Evolutionary conservation across 2,113 vertebrate genomes (phyloP).

Genomic region (Merops nubicus): DNA sequence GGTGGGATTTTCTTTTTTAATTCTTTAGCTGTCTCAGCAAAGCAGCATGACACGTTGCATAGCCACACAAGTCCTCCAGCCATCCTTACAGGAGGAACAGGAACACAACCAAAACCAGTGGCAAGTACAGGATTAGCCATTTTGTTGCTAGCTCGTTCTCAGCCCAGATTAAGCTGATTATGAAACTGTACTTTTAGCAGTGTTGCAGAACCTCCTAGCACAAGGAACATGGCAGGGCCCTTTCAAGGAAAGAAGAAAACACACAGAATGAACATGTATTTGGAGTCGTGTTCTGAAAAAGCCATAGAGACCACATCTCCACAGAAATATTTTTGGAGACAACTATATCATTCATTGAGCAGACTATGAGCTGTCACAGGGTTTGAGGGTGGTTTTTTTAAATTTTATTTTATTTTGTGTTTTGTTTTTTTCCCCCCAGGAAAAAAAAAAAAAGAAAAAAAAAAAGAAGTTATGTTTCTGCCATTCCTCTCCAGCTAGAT

Average conservation of each 20-base stretch:
- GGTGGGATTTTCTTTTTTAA: background rate
- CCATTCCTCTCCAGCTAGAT: background rate
- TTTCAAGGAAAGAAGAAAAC: background rate
- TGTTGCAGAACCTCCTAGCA: background rate
- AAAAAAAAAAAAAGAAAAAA: background rate
- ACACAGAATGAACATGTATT: background rate
- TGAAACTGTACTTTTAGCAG: background rate
- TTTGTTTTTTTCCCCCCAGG: background rate
- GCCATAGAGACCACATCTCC: background rate
- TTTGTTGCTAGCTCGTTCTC: background rate
- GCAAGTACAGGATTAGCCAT: background rate
- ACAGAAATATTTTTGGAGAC: background rate
- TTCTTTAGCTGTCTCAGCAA: background rate
- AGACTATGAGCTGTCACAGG: background rate
- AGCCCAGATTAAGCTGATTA: background rate
- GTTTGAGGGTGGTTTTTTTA: accelerated
- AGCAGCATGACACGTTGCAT: background rate
- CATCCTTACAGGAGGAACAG: background rate
- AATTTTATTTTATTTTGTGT: too few species aligned
- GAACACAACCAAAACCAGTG: background rate
- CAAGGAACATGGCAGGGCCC: accelerated
- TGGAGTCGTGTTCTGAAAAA: background rate
- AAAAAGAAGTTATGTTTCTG: background rate
- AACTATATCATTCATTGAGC: background rate
- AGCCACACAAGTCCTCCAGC: background rate